Evolutionary conservation across 2,797 vertebrate genomes (phyloP).

Genomic region (Nannoperca australis): DNA sequence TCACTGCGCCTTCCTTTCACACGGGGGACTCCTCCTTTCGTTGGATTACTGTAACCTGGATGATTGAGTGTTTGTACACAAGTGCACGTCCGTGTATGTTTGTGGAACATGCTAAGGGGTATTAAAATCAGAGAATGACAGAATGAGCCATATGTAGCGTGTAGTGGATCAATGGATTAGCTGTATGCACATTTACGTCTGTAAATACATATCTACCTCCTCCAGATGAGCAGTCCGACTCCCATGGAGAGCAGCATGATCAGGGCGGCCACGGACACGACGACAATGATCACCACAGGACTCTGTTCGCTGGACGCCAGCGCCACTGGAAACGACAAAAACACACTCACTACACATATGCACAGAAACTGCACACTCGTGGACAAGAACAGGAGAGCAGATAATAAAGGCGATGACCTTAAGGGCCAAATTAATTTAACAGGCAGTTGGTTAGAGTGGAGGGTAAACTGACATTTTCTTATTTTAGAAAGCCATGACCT

Average conservation of each 20-base stretch:
- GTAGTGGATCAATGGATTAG: neutral
- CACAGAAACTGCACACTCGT: neutral
- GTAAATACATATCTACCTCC: conserved; percentile 85
- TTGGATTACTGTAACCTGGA: conserved; percentile 70
- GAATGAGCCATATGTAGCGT: neutral
- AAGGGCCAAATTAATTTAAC: neutral
- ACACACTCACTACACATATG: conserved; percentile 8
- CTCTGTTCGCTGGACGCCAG: conserved; percentile 92
- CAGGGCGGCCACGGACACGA: conserved; percentile 91
- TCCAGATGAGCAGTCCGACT: conserved; percentile 91
- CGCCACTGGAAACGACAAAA: conserved; percentile 77
- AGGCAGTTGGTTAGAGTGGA: neutral
- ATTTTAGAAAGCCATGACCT: neutral
- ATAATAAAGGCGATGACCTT: conserved; percentile 9
- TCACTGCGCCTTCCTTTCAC: conserved; percentile 20
- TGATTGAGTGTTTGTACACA: conserved; percentile 36
- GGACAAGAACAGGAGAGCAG: conserved; percentile 15
- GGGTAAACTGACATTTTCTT: conserved; percentile 6
- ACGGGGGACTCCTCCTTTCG: conserved; percentile 22
- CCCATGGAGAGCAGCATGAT: conserved; percentile 91
- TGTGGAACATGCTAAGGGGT: neutral
- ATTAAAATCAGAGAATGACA: conserved; percentile 11
- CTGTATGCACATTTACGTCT: conserved; percentile 8
- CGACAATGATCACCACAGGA: conserved; percentile 88
- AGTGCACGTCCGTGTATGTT: conserved; percentile 10